phyloP scores from a whole-genome alignment of 2,888 invertebrate genomes.

The Chouioia cunea region DNA sequence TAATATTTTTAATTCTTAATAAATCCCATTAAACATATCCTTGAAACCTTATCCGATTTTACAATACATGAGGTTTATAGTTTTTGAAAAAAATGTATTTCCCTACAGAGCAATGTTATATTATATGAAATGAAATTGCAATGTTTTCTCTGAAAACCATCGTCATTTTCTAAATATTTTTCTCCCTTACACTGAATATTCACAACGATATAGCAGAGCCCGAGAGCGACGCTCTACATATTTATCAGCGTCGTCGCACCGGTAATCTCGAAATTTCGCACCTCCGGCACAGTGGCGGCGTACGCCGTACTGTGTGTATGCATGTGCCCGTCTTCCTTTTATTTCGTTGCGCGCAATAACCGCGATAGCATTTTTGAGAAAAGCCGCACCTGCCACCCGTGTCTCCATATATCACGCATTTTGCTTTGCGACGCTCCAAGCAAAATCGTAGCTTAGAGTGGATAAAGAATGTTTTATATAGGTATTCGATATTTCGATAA shows the following conservation, averaged over 20 bases:
- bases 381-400: slow-evolving; percentile 13
- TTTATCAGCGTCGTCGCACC: slow-evolving; percentile 34
- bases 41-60: too few relatives aligned
- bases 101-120: too few relatives aligned
- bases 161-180: slow-evolving; percentile 26
- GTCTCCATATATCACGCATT: slow-evolving; percentile 23
- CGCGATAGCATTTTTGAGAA: slow-evolving; percentile 26
- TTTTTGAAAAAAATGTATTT: too few relatives aligned
- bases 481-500: too few relatives aligned
- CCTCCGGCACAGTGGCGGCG: background rate
- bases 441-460: too few relatives aligned
- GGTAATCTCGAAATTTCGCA: slow-evolving; percentile 32
- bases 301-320: too few relatives aligned
- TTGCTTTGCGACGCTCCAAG: background rate
- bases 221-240: slow-evolving; percentile 22
- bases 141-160: too few relatives aligned
- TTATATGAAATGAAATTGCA: too few relatives aligned
- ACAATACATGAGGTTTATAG: too few relatives aligned
- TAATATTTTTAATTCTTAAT: too few relatives aligned
- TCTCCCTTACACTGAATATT: slow-evolving; percentile 32
- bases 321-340: background rate
- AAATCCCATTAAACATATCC: too few relatives aligned
- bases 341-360: slow-evolving; percentile 21
- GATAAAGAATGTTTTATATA: too few relatives aligned
- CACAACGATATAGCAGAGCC: slow-evolving; percentile 5